Conservation (phyloP, 1,140 invertebrate species). For the Chironomus tepperi region DNA sequence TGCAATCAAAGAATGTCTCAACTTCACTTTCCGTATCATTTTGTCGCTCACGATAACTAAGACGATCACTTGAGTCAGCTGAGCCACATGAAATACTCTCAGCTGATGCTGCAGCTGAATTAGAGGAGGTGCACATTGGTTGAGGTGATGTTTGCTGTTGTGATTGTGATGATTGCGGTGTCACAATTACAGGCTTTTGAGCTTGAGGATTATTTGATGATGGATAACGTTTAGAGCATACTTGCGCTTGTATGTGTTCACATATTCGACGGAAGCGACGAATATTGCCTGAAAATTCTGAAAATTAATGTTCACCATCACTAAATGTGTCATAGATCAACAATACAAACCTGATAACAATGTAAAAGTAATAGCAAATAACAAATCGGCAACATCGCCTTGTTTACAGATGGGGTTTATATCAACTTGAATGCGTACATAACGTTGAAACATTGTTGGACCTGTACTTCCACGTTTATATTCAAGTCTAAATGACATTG, state of each 20-base stretch:
- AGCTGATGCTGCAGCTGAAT: background rate
- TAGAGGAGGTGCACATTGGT: slow-evolving; percentile 19
- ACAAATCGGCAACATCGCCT: slow-evolving; percentile 66
- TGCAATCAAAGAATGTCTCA: slow-evolving; percentile 10
- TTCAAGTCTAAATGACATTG: slow-evolving; percentile 96
- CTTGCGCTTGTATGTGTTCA: slow-evolving; percentile 89
- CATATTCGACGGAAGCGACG: slow-evolving; percentile 89
- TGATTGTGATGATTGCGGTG: background rate
- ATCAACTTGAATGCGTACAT: slow-evolving; percentile 86
- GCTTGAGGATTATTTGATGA: background rate
- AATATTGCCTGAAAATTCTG: slow-evolving; percentile 68
- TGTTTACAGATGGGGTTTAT: slow-evolving; percentile 62
- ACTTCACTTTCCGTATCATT: slow-evolving; percentile 19
- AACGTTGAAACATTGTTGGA: slow-evolving; percentile 91
- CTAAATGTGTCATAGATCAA: background rate
- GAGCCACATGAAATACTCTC: slow-evolving; percentile 19
- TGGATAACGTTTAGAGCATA: slow-evolving; percentile 49
- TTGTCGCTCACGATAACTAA: slow-evolving; percentile 1
- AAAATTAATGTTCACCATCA: slow-evolving; percentile 1
- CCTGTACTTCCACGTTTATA: slow-evolving; percentile 89
- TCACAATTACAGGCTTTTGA: slow-evolving; percentile 14
- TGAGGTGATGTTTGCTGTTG: background rate
- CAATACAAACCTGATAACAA: slow-evolving; percentile 71
- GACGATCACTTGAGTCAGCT: background rate
- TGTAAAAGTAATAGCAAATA: slow-evolving; percentile 94